These are phyloP conservation scores for Tachuris rubrigastra DNA, from an alignment of 2,113 vertebrate species.

Conservation along the genomic window DNA sequence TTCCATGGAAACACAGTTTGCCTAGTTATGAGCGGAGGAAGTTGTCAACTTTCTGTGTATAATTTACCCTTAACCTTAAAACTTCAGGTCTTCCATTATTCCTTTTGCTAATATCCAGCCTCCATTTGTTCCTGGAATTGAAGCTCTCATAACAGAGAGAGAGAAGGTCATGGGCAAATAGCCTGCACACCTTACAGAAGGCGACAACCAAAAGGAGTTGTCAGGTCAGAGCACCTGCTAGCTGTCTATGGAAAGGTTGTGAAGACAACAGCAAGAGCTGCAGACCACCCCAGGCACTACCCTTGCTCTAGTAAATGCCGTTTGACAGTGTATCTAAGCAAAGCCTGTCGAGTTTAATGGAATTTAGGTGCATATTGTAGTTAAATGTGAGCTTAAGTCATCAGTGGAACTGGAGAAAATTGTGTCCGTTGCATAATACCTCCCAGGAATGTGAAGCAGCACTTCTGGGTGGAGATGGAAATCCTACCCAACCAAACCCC, in stretches of 20 bases:
- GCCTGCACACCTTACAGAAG: not conserved
- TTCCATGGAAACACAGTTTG: not conserved
- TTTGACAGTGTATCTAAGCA: not conserved
- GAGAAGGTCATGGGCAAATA: not conserved
- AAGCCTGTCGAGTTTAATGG: not conserved
- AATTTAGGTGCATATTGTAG: not conserved
- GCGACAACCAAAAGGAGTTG: not conserved
- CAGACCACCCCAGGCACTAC: not conserved
- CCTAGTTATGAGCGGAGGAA: not conserved
- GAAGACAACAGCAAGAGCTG: not conserved
- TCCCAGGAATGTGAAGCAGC: not conserved
- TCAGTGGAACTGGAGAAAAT: not conserved
- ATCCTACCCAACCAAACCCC: not conserved
- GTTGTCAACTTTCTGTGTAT: not conserved
- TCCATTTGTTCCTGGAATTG: not conserved
- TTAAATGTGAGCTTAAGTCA: not conserved
- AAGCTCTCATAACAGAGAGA: not conserved
- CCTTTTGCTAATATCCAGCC: not conserved
- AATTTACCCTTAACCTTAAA: not conserved
- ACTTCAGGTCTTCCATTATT: not conserved
- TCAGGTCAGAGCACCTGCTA: not conserved
- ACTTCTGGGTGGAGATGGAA: not conserved
- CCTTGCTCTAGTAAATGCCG: not conserved
- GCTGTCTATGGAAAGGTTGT: not conserved
- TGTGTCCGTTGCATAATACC: not conserved